Evolutionary conservation across 2,113 vertebrate species (phyloP).

Genomic region (Capricornis sumatraensis): DNA sequence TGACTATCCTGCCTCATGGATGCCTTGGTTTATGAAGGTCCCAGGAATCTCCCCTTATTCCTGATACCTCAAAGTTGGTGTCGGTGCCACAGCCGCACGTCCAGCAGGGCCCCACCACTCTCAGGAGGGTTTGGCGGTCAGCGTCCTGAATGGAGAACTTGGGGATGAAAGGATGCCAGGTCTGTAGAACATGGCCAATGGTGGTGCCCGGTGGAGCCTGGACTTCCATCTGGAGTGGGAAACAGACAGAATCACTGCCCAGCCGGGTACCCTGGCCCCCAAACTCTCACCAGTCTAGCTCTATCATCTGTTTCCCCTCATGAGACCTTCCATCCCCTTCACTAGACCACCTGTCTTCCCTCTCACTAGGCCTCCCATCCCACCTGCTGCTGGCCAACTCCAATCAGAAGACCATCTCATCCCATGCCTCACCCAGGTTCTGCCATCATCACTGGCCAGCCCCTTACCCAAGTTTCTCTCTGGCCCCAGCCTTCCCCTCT

Average conservation of each 20-base stretch:
- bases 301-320: background rate
- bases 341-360: background rate
- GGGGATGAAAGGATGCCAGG: slow-evolving; percentile 90
- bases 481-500: background rate
- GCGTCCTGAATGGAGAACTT: slow-evolving; percentile 88
- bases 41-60: background rate
- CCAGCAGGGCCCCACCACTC: slow-evolving; percentile 88
- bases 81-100: slow-evolving; percentile 91
- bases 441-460: background rate
- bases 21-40: background rate
- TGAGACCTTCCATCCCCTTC: background rate
- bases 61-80: slow-evolving; percentile 89
- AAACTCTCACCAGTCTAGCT: background rate
- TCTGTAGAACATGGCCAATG: slow-evolving; percentile 87
- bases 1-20: background rate
- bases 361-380: background rate
- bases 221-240: slow-evolving; percentile 86
- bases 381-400: background rate
- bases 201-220: slow-evolving; percentile 90
- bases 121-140: slow-evolving; percentile 84
- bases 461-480: background rate
- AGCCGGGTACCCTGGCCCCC: background rate
- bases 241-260: background rate
- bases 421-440: background rate
- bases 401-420: background rate